Conservation (phyloP, 2,888 invertebrate species). For the Agrochola litura region DNA sequence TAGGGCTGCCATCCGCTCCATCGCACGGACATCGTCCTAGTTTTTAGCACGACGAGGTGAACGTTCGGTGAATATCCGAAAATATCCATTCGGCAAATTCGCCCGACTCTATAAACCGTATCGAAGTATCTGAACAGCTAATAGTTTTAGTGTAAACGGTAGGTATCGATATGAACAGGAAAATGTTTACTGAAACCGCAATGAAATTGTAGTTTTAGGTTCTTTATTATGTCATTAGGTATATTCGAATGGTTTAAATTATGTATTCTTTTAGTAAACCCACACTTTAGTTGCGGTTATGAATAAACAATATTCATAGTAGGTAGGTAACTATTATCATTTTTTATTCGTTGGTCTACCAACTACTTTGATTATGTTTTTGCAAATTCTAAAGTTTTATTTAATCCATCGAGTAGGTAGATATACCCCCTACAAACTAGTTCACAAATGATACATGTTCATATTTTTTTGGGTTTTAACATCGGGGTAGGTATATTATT, state of each 20-base stretch:
- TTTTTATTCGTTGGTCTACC: constrained; percentile 28
- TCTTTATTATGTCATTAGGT: constrained; percentile 41
- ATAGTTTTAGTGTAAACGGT: constrained; percentile 62
- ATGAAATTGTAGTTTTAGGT: constrained; percentile 49
- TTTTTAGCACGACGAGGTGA: constrained; percentile 72
- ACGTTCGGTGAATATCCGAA: constrained; percentile 69
- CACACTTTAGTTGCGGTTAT: constrained; percentile 21
- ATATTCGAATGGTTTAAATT: constrained; percentile 53
- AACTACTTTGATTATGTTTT: not conserved
- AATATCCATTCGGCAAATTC: constrained; percentile 65
- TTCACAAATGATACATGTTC: not conserved
- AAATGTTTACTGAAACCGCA: constrained; percentile 60
- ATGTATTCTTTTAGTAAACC: constrained; percentile 40
- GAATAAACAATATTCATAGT: constrained; percentile 6
- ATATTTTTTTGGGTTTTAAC: not conserved
- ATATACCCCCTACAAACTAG: not conserved
- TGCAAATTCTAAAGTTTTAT: not conserved
- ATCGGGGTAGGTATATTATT: too few relatives aligned
- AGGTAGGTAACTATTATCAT: not conserved
- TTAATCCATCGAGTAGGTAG: not conserved
- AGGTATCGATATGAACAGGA: constrained; percentile 61
- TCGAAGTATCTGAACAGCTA: constrained; percentile 51
- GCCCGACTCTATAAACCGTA: constrained; percentile 54
- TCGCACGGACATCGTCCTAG: constrained; percentile 71
- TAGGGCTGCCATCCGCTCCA: constrained; percentile 73